phyloP scores from a whole-genome alignment of 1,140 invertebrate species.

The Pseudomyrmex dendroicus region DNA sequence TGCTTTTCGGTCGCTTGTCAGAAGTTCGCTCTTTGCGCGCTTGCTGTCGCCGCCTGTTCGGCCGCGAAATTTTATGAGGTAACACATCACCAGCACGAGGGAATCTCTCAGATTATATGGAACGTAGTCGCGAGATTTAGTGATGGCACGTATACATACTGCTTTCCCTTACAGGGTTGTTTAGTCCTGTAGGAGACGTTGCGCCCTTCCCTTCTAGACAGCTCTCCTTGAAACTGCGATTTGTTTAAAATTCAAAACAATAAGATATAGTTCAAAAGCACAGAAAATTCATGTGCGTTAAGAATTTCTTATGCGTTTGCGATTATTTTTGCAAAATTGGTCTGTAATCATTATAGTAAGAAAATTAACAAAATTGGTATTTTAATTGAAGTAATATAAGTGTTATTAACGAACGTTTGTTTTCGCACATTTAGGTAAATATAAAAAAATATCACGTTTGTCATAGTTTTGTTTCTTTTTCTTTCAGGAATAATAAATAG shows the following conservation, averaged over 20 bases:
- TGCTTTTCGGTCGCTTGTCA: slow-evolving; percentile 44
- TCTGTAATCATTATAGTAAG: background rate
- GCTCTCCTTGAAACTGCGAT: slow-evolving; percentile 36
- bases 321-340: background rate
- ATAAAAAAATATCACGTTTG: no score
- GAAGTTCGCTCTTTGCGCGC: slow-evolving; percentile 33
- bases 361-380: background rate
- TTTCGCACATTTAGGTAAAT: no score
- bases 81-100: slow-evolving; percentile 56
- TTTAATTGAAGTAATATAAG: no score
- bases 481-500: no score
- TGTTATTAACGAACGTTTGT: no score
- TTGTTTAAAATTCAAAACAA: slow-evolving; percentile 6
- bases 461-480: no score
- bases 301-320: background rate
- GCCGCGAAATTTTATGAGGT: slow-evolving; percentile 68
- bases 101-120: slow-evolving; percentile 62
- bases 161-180: slow-evolving; percentile 23
- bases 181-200: slow-evolving; percentile 6
- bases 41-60: slow-evolving; percentile 60
- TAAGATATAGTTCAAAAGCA: slow-evolving; percentile 1
- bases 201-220: background rate
- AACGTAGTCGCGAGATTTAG: slow-evolving; percentile 63
- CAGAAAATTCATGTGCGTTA: background rate
- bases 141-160: slow-evolving; percentile 59